A percentile compares a stretch with the other conserved stretches of the same genome.
phyloP scores from a whole-genome alignment of 2,113 vertebrate genomes.

The Trematocara variabile region DNA sequence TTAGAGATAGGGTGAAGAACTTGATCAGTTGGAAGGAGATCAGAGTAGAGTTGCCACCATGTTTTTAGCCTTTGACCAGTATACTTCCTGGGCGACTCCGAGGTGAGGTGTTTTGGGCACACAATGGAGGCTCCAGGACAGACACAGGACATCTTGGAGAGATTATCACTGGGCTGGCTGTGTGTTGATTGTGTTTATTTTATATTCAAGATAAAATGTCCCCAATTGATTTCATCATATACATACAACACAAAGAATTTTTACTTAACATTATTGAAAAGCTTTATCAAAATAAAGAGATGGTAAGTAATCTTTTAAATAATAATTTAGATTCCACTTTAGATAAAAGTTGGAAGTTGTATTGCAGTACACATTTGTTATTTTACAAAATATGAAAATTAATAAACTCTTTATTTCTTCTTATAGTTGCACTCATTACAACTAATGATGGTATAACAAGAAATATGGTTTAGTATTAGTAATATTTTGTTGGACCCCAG shows the following conservation, averaged over 20 bases:
- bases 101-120: neutral
- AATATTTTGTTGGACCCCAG: neutral
- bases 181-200: neutral
- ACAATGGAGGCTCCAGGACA: neutral
- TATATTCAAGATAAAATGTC: neutral
- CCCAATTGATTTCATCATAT: neutral
- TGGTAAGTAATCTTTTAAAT: neutral
- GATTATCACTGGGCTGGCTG: neutral
- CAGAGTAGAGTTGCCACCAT: neutral
- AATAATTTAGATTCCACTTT: fast-evolving
- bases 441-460: neutral
- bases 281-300: neutral
- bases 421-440: neutral
- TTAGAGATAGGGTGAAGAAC: neutral
- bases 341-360: neutral
- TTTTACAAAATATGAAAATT: neutral
- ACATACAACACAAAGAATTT: fast-evolving
- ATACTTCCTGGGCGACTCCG: fast-evolving
- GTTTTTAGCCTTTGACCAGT: neutral
- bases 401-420: neutral
- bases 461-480: neutral
- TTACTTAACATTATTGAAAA: neutral
- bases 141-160: neutral
- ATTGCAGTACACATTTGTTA: fast-evolving
- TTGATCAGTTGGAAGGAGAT: neutral